phyloP scores from a whole-genome alignment of 2,888 invertebrate genomes.

The Urechis unicinctus region DNA sequence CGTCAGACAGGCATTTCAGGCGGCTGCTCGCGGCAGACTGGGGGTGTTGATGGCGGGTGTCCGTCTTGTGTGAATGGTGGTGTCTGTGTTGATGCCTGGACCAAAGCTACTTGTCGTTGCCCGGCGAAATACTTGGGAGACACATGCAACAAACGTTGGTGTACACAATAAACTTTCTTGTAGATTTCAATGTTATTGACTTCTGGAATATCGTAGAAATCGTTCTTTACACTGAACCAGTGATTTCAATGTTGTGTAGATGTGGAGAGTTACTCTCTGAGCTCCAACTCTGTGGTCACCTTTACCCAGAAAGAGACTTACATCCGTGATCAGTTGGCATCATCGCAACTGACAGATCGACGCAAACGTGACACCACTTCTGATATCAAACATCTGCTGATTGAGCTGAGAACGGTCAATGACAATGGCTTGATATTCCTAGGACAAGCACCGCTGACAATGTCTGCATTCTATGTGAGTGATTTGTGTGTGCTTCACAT shows the following conservation, averaged over 20 bases:
- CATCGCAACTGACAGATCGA: conserved; percentile 2
- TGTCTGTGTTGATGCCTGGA: conserved; percentile 80
- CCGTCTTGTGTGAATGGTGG: conserved; percentile 49
- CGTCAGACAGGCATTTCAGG: conserved; percentile 57
- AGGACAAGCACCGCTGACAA: too few species aligned
- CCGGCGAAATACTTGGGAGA: conserved; percentile 63
- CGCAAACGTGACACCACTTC: conserved; percentile 59
- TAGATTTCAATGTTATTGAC: neutral
- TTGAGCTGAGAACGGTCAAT: conserved; percentile 65
- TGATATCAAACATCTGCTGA: neutral
- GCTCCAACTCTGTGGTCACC: conserved; percentile 71
- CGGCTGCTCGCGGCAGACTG: neutral
- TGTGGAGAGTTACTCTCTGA: conserved; percentile 72
- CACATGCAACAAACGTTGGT: conserved; percentile 62
- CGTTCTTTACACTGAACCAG: too few species aligned
- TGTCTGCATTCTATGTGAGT: too few species aligned
- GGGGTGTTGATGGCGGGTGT: neutral
- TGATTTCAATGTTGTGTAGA: too few species aligned
- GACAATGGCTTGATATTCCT: conserved; percentile 75
- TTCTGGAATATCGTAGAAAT: neutral
- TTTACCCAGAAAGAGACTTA: conserved; percentile 70
- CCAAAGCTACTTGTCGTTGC: conserved; percentile 62
- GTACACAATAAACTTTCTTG: too few species aligned
- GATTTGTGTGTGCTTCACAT: too few species aligned
- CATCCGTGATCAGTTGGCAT: conserved; percentile 71